These are phyloP conservation scores for Ageneiosus marmoratus DNA, from an alignment of 2,113 vertebrate species.

Conservation along the genomic window DNA sequence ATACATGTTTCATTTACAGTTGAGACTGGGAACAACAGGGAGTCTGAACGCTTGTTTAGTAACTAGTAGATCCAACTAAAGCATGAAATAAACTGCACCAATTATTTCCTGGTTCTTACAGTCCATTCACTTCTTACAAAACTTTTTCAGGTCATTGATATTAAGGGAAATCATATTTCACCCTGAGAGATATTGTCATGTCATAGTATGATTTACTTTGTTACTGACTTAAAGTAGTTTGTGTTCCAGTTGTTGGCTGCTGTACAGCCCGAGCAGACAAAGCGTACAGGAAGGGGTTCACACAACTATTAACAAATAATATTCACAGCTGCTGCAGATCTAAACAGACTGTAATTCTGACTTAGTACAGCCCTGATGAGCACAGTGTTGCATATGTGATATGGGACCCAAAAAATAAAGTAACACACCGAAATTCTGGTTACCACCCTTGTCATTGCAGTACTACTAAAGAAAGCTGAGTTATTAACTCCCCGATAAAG, in stretches of 20 bases:
- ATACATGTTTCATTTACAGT: too few species aligned
- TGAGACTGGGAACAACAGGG: too few species aligned
- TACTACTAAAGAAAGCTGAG: conserved; percentile 56
- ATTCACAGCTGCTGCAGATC: conserved; percentile 42
- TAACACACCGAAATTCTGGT: conserved; percentile 65
- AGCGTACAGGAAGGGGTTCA: conserved; percentile 76
- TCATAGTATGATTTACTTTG: not conserved
- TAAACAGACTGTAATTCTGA: conserved; percentile 34
- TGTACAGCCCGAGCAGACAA: conserved; percentile 57
- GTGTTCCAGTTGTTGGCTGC: not conserved
- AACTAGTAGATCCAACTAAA: too few species aligned
- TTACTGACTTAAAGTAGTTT: not conserved
- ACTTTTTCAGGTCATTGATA: not conserved
- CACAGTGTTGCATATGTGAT: conserved; percentile 66
- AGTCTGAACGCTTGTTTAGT: too few species aligned
- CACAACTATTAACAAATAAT: conserved; percentile 70
- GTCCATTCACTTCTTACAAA: too few species aligned
- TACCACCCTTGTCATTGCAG: conserved; percentile 59
- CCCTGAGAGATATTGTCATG: not conserved
- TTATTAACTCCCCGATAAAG: conserved; percentile 64
- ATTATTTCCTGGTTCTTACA: too few species aligned
- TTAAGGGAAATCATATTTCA: not conserved
- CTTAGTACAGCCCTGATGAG: conserved; percentile 50
- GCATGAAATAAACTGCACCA: too few species aligned
- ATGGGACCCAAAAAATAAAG: conserved; percentile 69